Evolutionary conservation across 2,888 invertebrate species (phyloP), one percentile per base, ranked within the genome.

Genomic region (Drosophila multiciliata): DNA sequence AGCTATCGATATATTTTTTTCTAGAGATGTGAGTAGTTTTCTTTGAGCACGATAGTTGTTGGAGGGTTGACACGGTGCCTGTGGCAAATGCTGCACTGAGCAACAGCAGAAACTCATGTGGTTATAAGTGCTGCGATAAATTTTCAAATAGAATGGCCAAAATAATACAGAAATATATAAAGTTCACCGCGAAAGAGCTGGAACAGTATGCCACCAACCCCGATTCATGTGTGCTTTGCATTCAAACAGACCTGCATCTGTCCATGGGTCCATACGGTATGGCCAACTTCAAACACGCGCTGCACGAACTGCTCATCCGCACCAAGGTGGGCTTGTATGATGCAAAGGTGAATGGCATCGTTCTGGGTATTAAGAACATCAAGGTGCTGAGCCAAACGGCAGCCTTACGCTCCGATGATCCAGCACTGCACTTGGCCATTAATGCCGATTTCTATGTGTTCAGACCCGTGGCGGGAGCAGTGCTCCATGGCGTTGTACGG

Each of bases 361-460:
- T 95, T 17, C 90, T 96, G 23, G 95, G 95, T 23, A 95, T 95
- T 78, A 93, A 94, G 78, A 95, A 95, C 74, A 93, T 95, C 5
- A 95, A 94, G 89, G 83, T 96, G 2, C 68, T 94, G 6, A 93
- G 93, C 1, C 82, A 92, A 3, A 73, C 92, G 3, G 95, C 94
- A 6, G 91, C 91, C 3, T 92, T 95, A 50, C 92, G 94, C 11
- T 91, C 94, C 49, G 95, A 95, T 75, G 94, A 94, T 68, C 94
- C 94, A 35, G 94, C 92, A 48, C 92, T 95, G 73, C 95, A 96
- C 84, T 76, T 95, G 36, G 93, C 95, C 76, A 92, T 96, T 4
- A 92, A 94, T 81, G 95, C 94, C 0, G 95, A 95, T 82, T 96
- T 95, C 89, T 95, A 95, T 87, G 87, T 96, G 23, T 96, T 96